Percentiles rank a stretch among this genome's conserved stretches.
These are phyloP conservation scores for Tetrax tetrax DNA, from an alignment of 2,113 vertebrate genomes.

Conservation along the genomic window DNA sequence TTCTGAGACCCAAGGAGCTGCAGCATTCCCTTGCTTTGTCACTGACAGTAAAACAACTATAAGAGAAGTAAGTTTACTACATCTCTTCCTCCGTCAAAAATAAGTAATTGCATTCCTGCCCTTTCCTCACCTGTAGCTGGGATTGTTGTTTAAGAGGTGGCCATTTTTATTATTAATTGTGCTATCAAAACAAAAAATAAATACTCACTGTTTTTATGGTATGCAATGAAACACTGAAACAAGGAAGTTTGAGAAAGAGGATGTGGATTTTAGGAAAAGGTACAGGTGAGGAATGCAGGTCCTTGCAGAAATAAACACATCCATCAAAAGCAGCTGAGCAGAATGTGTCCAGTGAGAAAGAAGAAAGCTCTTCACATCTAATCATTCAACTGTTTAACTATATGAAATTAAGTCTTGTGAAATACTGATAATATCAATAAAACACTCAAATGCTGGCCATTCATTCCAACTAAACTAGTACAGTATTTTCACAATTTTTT, in stretches of 20 bases:
- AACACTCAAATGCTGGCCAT: neutral
- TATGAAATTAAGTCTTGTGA: neutral
- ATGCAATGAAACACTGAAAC: neutral
- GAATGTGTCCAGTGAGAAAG: neutral
- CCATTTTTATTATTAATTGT: neutral
- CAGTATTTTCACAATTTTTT: neutral
- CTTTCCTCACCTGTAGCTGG: neutral
- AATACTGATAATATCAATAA: neutral
- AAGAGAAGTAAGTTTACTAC: neutral
- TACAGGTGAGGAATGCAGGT: neutral
- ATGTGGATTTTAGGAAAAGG: neutral
- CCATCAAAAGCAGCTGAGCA: neutral
- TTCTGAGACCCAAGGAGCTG: neutral
- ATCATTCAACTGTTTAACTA: neutral
- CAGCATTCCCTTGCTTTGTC: neutral
- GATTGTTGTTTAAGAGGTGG: neutral
- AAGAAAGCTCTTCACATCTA: neutral
- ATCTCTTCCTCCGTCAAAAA: neutral
- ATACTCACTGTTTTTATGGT: neutral
- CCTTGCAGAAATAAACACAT: neutral
- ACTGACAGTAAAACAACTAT: neutral
- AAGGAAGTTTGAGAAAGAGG: neutral
- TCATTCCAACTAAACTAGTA: neutral
- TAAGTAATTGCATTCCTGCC: neutral
- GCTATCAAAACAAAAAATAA: neutral